Conservation (phyloP, 2,888 invertebrate species). For the Drosophila mettleri region DNA sequence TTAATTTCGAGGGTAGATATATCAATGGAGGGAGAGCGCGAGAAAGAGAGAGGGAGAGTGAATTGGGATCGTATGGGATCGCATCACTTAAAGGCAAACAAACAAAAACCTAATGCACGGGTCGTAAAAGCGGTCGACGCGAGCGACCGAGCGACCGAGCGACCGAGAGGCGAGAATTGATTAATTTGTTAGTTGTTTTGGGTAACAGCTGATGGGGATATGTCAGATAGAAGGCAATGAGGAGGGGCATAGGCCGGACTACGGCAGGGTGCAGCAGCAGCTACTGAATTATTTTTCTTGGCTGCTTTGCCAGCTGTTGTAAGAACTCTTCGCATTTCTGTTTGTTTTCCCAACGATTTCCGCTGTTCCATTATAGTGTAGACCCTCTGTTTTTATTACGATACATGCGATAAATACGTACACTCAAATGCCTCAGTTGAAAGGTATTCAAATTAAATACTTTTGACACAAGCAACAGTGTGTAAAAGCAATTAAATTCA, state of each 20-base stretch:
- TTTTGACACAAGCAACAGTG: neutral
- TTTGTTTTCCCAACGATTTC: conserved; percentile 27
- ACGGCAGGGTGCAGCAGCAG: conserved; percentile 8
- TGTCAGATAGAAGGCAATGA: conserved; percentile 25
- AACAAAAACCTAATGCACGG: conserved; percentile 53
- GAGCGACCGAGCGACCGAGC: conserved; percentile 37
- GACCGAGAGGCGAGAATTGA: conserved; percentile 65
- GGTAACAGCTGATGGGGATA: conserved; percentile 62
- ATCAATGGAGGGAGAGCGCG: conserved; percentile 26
- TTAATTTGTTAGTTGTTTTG: conserved; percentile 65
- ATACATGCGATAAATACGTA: neutral
- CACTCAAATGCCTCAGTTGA: neutral
- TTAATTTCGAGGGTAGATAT: conserved; percentile 45
- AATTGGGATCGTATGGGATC: conserved; percentile 50
- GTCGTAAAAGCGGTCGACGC: conserved; percentile 42
- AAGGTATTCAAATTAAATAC: neutral
- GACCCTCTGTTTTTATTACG: neutral
- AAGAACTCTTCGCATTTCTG: conserved; percentile 40
- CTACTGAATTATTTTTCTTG: conserved; percentile 67
- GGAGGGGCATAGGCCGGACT: neutral
- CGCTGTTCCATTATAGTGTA: conserved; percentile 12
- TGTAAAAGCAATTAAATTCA: neutral
- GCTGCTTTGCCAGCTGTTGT: conserved; percentile 64
- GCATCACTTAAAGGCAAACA: conserved; percentile 62
- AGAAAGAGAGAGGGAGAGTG: neutral